phyloP scores from a whole-genome alignment of 2,888 invertebrate genomes.

The Drosophila monieri region DNA sequence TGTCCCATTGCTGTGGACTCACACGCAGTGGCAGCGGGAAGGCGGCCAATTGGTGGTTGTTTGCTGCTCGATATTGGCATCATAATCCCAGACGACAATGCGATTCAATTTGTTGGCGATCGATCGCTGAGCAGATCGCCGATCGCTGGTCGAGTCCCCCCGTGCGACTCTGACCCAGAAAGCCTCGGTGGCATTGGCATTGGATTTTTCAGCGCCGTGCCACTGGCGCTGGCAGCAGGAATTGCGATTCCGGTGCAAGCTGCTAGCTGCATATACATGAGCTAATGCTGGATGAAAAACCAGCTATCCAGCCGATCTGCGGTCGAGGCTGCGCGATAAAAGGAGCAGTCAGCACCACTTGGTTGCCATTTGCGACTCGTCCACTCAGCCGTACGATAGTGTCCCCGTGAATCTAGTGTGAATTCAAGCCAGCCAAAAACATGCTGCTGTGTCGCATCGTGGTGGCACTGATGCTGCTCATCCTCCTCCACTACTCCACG shows the following conservation, averaged over 20 bases:
- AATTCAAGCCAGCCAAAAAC: not conserved
- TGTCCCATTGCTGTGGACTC: conserved; percentile 18
- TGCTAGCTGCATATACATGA: conserved; percentile 48
- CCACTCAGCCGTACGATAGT: conserved; percentile 62
- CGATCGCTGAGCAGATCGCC: conserved; percentile 22
- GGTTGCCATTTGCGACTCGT: conserved; percentile 72
- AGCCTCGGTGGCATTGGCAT: conserved; percentile 44
- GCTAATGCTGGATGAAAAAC: conserved; percentile 42
- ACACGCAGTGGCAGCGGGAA: conserved; percentile 52
- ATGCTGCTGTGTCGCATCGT: conserved; percentile 42
- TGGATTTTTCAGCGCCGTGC: conserved; percentile 9
- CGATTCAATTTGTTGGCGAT: conserved; percentile 55
- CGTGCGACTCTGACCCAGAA: conserved; percentile 62
- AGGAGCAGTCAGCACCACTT: conserved; percentile 61
- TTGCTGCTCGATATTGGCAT: conserved; percentile 32
- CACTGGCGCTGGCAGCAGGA: conserved; percentile 54
- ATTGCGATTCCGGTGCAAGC: conserved; percentile 67
- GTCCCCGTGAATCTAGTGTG: conserved; percentile 29
- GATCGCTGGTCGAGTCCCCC: conserved; percentile 38
- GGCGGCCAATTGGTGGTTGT: conserved; percentile 43
- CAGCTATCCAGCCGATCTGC: conserved; percentile 29
- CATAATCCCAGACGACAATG: conserved; percentile 55
- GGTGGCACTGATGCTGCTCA: conserved; percentile 52
- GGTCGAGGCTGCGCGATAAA: conserved; percentile 61
- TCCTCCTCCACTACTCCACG: conserved; percentile 47